Evolutionary conservation across 2,888 invertebrate genomes (phyloP).

Genomic region (Druceiella hillmani): DNA sequence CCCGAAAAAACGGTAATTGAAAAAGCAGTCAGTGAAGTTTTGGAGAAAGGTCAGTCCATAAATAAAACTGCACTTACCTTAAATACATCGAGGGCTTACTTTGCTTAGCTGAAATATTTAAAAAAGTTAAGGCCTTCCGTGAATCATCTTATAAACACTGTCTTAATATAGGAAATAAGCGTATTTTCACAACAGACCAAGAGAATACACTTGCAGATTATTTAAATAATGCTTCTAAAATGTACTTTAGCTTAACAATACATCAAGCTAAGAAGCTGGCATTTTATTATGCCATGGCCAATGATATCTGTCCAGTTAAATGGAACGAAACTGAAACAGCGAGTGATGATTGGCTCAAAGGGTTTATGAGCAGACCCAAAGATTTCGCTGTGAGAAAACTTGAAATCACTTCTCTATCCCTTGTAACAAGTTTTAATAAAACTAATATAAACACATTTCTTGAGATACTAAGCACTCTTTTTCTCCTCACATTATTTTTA

Average conservation of each 20-base stretch:
- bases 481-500: conserved; percentile 8
- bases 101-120: conserved; percentile 12
- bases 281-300: conserved; percentile 14
- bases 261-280: conserved; percentile 13
- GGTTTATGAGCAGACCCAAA: not conserved
- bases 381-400: conserved; percentile 3
- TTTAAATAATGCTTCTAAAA: conserved; percentile 15
- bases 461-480: conserved; percentile 10
- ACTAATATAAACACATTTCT: conserved; percentile 9
- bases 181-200: conserved; percentile 14
- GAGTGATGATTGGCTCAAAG: conserved; percentile 11
- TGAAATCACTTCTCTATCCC: conserved; percentile 9
- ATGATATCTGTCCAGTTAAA: conserved; percentile 9
- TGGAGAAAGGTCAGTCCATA: conserved; percentile 10
- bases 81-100: conserved; percentile 14
- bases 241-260: conserved; percentile 12
- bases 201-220: conserved; percentile 11
- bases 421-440: conserved; percentile 11
- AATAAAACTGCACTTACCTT: conserved; percentile 10
- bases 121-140: conserved; percentile 8
- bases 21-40: conserved; percentile 13
- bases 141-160: conserved; percentile 3
- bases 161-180: conserved; percentile 15
- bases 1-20: conserved; percentile 12
- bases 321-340: conserved; percentile 10